phyloP scores from a whole-genome alignment of 2,797 vertebrate species.

The Denticeps clupeoides region DNA sequence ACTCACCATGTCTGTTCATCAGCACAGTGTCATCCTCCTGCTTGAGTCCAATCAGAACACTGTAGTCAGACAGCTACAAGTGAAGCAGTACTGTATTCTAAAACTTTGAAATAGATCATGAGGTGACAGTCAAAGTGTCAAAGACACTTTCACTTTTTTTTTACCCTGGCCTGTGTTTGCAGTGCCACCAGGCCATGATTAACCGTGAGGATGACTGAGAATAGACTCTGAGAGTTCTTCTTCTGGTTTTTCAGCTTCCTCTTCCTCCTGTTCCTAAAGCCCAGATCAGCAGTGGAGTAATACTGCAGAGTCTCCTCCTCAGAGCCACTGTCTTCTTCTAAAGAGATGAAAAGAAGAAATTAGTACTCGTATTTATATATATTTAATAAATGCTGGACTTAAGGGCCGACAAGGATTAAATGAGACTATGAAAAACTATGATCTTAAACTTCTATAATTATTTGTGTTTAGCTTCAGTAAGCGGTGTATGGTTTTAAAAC shows the following conservation, averaged over 20 bases:
- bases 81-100: no score
- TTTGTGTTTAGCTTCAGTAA: no score
- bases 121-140: no score
- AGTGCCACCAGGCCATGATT: slow-evolving; percentile 79
- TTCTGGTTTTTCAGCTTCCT: slow-evolving; percentile 77
- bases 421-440: no score
- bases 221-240: slow-evolving; percentile 83
- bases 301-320: slow-evolving; percentile 87
- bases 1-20: slow-evolving; percentile 83
- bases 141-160: no score
- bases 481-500: no score
- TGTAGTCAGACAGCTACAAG: no score
- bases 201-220: slow-evolving; percentile 79
- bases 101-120: no score
- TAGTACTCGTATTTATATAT: background rate
- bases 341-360: slow-evolving; percentile 19
- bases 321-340: slow-evolving; percentile 92
- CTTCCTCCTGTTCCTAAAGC: slow-evolving; percentile 75
- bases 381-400: background rate
- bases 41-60: no score
- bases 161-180: slow-evolving; percentile 83
- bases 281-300: slow-evolving; percentile 71
- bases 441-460: no score
- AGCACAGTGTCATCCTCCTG: slow-evolving; percentile 66
- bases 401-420: no score